Evolutionary conservation across 53 echinoderm and acorn worm genomes (phyloP).

Genomic region (Stichopus horrens): DNA sequence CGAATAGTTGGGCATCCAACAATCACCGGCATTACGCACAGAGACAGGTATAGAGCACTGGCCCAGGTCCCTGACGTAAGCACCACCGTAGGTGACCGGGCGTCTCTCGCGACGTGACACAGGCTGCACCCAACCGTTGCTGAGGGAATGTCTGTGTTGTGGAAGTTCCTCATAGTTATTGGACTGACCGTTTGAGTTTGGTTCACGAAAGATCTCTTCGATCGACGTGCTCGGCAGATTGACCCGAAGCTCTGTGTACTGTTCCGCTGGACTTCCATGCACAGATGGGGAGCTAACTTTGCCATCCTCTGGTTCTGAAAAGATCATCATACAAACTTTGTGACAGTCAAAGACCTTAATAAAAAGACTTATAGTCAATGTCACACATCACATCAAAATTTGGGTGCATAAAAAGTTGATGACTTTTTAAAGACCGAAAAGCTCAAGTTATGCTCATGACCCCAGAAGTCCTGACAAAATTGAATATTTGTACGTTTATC

Average conservation of each 20-base stretch:
- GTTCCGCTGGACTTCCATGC: slow-evolving; percentile 19
- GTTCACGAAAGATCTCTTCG: slow-evolving; percentile 13
- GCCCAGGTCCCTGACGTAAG: slow-evolving; percentile 29
- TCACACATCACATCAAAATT: no score
- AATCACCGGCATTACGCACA: slow-evolving; percentile 22
- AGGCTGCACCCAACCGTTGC: slow-evolving; percentile 37
- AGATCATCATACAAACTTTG: background rate
- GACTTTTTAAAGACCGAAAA: no score
- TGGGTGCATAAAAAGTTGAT: no score
- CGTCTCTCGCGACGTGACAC: slow-evolving; percentile 25
- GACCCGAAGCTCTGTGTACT: slow-evolving; percentile 40
- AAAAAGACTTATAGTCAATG: no score
- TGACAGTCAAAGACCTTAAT: no score
- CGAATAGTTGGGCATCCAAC: slow-evolving; percentile 26
- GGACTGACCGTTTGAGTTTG: slow-evolving; percentile 6
- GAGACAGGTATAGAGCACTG: slow-evolving; percentile 37
- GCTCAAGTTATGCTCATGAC: no score
- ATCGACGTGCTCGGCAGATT: slow-evolving; percentile 39
- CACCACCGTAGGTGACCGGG: slow-evolving; percentile 37
- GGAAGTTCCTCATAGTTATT: slow-evolving; percentile 25
- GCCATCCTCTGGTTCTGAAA: slow-evolving; percentile 42
- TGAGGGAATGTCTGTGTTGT: slow-evolving; percentile 35
- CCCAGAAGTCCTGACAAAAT: no score
- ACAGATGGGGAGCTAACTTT: slow-evolving; percentile 17
- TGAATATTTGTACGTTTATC: no score